These are phyloP conservation scores for Hydriomena furcata DNA, from an alignment of 2,888 invertebrate species.

Conservation along the genomic window DNA sequence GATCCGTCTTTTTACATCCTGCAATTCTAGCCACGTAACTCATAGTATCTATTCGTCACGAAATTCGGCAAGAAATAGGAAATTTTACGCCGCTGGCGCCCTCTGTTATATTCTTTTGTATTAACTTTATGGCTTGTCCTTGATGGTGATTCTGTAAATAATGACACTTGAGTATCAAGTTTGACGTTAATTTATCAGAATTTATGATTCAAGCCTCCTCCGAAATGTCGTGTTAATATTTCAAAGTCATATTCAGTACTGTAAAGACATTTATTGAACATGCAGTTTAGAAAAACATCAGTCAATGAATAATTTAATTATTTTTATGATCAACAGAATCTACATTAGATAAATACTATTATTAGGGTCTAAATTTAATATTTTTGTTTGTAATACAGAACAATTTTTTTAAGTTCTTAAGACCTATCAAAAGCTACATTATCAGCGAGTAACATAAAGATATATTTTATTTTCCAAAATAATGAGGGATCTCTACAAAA, in stretches of 20 bases:
- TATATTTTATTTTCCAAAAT: too few relatives aligned
- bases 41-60: slow-evolving; percentile 28
- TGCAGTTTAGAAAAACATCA: too few relatives aligned
- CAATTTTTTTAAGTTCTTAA: too few relatives aligned
- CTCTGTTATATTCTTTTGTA: slow-evolving; percentile 61
- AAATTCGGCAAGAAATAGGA: slow-evolving; percentile 55
- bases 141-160: slow-evolving; percentile 25
- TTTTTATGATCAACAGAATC: too few relatives aligned
- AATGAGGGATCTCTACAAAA: too few relatives aligned
- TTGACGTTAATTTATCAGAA: slow-evolving; percentile 21
- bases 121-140: slow-evolving; percentile 48
- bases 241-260: not conserved
- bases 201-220: slow-evolving; percentile 6
- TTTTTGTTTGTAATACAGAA: too few relatives aligned
- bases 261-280: not conserved
- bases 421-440: too few relatives aligned
- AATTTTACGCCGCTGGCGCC: slow-evolving; percentile 62
- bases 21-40: slow-evolving; percentile 1
- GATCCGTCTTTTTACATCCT: not conserved
- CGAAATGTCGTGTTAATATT: not conserved
- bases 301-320: too few relatives aligned
- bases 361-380: too few relatives aligned
- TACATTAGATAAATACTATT: too few relatives aligned
- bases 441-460: too few relatives aligned
- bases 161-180: slow-evolving; percentile 23